These are phyloP conservation scores for Drosophila subquinaria DNA, from an alignment of 2,888 invertebrate genomes.

Conservation along the genomic window DNA sequence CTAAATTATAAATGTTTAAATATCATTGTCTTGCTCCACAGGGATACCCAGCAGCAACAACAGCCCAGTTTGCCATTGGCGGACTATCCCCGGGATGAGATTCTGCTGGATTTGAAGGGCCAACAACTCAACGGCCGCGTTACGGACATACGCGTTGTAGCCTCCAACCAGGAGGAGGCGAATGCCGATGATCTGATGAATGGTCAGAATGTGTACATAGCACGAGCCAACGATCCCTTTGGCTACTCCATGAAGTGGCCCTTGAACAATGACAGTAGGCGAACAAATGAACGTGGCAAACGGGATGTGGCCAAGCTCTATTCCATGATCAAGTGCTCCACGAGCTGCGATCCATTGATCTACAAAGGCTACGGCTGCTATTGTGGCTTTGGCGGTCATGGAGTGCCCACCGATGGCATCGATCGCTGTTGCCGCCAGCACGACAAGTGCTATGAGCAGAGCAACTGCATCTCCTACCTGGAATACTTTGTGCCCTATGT, in stretches of 20 bases:
- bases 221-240: constrained; percentile 84
- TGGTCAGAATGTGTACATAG: constrained; percentile 80
- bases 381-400: constrained; percentile 94
- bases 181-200: constrained; percentile 57
- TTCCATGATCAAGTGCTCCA: constrained; percentile 94
- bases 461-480: constrained; percentile 92
- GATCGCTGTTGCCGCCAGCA: constrained; percentile 93
- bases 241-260: constrained; percentile 85
- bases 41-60: constrained; percentile 25
- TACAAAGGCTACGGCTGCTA: constrained; percentile 96
- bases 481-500: constrained; percentile 95
- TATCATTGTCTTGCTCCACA: constrained; percentile 5
- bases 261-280: constrained; percentile 53
- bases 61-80: constrained; percentile 7
- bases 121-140: constrained; percentile 62
- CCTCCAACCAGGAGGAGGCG: constrained; percentile 20
- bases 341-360: constrained; percentile 92
- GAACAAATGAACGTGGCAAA: constrained; percentile 87
- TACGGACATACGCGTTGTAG: constrained; percentile 62
- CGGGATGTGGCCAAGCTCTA: constrained; percentile 92
- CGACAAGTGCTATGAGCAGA: constrained; percentile 93
- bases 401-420: constrained; percentile 92
- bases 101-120: constrained; percentile 49
- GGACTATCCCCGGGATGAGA: constrained; percentile 55
- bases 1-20: no score